Percentiles rank a stretch among this genome's conserved stretches.
Evolutionary conservation across 35 echinoderm and acorn worm genomes (phyloP).

Genomic region (Holothuria glaberrima): DNA sequence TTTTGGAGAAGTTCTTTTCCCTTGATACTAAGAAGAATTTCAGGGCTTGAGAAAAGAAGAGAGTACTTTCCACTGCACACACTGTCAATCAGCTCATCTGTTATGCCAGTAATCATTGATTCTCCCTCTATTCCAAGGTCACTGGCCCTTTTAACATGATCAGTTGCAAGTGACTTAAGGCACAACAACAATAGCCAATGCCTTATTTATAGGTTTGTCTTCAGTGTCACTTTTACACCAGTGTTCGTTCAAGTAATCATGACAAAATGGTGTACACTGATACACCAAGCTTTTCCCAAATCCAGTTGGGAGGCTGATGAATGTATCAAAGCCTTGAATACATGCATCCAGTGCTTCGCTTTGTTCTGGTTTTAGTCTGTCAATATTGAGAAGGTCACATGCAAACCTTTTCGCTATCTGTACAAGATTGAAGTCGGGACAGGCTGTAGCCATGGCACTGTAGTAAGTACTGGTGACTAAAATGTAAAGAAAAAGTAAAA

Average conservation of each 20-base stretch:
- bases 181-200: constrained; percentile 24
- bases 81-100: constrained; percentile 12
- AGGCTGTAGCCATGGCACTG: neutral
- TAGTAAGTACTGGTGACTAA: too few species aligned
- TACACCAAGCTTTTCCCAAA: constrained; percentile 61
- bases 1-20: constrained; percentile 35
- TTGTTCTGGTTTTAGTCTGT: constrained; percentile 34
- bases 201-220: neutral
- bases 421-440: neutral
- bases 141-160: constrained; percentile 60
- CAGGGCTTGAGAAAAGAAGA: constrained; percentile 35
- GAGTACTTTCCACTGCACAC: constrained; percentile 7
- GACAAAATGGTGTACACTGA: constrained; percentile 35
- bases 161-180: constrained; percentile 43
- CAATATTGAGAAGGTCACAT: neutral
- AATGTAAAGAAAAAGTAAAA: too few species aligned
- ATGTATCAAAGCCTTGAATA: constrained; percentile 36
- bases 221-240: neutral
- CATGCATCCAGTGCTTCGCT: constrained; percentile 44
- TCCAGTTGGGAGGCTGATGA: constrained; percentile 57
- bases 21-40: constrained; percentile 35
- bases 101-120: neutral
- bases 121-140: constrained; percentile 52
- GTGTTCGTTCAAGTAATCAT: neutral
- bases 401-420: constrained; percentile 7